Evolutionary conservation across 2,113 vertebrate species (phyloP), one percentile per base, ranked within the genome.

Genomic region (Brachypteracias leptosomus): DNA sequence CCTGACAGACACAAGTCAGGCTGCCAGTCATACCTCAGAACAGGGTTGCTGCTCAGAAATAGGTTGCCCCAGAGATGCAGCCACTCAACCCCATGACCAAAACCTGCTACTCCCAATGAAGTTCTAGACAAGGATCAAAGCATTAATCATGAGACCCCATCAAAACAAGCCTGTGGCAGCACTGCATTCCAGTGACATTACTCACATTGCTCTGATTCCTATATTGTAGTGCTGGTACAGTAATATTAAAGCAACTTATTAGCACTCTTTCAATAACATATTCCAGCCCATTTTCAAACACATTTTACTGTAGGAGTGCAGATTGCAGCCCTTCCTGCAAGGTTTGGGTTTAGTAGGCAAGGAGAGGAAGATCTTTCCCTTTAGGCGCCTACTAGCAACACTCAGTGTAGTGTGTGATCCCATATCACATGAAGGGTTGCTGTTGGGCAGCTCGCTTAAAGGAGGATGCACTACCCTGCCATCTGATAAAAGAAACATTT

Each of bases 61-160:
- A 46, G 1, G 5, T 21, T 76, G 38, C 11, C 14, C 1, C 9
- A 49, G 4, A 79, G 26, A 90, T 1, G 20, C 24, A 63, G 19
- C 16, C 75, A 54, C 24, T 36, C 61, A 77, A 74, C 8, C 49
- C n/a, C 79, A 72, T 84, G 75, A 90, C 72, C 90, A 95, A 80
- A 90, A 67, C 14, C 26, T 52, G 42, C 29, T 59, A 77, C 11
- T 96, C 61, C 38, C 51, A 74, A 15, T 22, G 38, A 81, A 77
- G 65, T 49, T 78, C 65, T 52, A 90, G 67, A 75, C 52, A 91
- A 67, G 88, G 85, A 96, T 90, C 76, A 89, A 96, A 85, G 65
- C 3, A 52, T 40, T 62, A 87, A 82, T 88, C 80, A 87, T 42
- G 28, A 85, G 91, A 89, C 36, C 18, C 6, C 57, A 68, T 49